phyloP scores from a whole-genome alignment of 2,888 invertebrate species.

The Leptopilina drosophilae region DNA sequence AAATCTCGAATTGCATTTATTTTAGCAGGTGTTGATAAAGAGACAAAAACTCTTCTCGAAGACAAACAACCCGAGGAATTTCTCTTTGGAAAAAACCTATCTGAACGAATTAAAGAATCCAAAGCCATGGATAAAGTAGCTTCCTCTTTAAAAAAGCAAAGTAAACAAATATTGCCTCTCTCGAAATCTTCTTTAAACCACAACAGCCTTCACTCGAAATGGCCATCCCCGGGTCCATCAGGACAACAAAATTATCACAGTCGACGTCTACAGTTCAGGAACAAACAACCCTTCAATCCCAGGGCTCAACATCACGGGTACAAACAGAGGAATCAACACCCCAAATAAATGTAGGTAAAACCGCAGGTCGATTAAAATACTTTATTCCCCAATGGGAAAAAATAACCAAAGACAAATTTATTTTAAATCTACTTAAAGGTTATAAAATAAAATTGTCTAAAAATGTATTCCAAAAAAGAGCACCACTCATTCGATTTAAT shows the following conservation, averaged over 20 bases:
- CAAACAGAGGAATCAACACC: neutral
- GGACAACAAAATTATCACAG: constrained; percentile 12
- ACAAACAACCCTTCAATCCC: neutral
- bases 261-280: neutral
- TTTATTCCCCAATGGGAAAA: constrained; percentile 29
- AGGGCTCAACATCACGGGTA: neutral
- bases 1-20: constrained; percentile 45
- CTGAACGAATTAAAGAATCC: constrained; percentile 43
- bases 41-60: constrained; percentile 43
- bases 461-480: neutral
- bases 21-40: constrained; percentile 44
- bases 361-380: constrained; percentile 27
- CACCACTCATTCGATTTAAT: neutral
- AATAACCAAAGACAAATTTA: constrained; percentile 39
- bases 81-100: constrained; percentile 16
- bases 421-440: constrained; percentile 25
- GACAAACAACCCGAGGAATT: constrained; percentile 18
- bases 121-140: constrained; percentile 38
- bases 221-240: constrained; percentile 2
- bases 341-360: neutral
- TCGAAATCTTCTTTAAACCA: constrained; percentile 28
- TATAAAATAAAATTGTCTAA: constrained; percentile 40
- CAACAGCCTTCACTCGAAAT: constrained; percentile 20
- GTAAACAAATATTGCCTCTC: neutral
- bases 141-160: constrained; percentile 32